Base-by-base conservation (phyloP, 2,888 invertebrate genomes). In the Drosophila helvetica region DNA sequence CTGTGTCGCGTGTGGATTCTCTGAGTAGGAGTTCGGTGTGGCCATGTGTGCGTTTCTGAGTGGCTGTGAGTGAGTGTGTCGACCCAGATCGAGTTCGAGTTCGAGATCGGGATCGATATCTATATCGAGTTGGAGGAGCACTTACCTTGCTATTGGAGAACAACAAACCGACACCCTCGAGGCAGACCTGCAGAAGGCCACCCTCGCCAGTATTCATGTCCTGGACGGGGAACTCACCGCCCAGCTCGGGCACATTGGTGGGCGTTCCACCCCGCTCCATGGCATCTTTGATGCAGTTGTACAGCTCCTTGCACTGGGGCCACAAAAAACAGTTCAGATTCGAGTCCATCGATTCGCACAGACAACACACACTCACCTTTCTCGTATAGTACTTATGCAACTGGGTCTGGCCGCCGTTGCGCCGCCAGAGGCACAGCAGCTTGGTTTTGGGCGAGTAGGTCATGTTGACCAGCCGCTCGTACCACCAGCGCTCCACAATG, bases 71-170 rank as follows among this genome's bases (percentile, higher is more conserved):
- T 66, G 46, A 48, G 25, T 55, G 48, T 74, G 46, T 64, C 27
- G 42, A 48, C 42, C 25, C 43, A 55, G 19, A 48, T 47, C 25
- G 47, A 55, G 19, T 38, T 30, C 33, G 30, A 52, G 48, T 52
- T 27, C 53, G 45, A 55, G 68, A 58, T 43, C 67, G 51, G 30
- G 50, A 71, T 51, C 46, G 59, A 59, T 43, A 47, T 19, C 57
- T 18, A 42, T 50, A 46, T 17, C 27, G 27, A 17, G 45, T 38
- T 18, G 52, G 62, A 59, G 22, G 51, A 47, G 92, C 62, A 90
- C 93, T 92, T 96, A 99, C 99, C 98, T 99, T 99, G 96, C 98
- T 98, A 93, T 98, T 98, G 89, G 98, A 98, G 94, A 99, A 99
- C 90, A 99, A 96, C 85, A 99, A 95, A 87, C 98, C 98, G 90